Conservation (phyloP, 2,888 invertebrate species). For the Hemithea aestivaria region DNA sequence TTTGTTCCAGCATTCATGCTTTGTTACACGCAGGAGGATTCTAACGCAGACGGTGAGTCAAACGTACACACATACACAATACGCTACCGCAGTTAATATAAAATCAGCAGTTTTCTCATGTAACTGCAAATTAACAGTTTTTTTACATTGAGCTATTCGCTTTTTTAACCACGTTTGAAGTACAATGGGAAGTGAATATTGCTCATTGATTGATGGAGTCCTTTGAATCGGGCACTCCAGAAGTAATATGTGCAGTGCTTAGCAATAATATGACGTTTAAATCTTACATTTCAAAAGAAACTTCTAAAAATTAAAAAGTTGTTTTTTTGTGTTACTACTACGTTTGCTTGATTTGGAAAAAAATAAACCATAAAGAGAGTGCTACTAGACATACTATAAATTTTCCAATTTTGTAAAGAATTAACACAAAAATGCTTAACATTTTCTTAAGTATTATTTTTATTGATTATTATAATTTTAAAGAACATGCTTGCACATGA, state of each 20-base stretch:
- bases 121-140: constrained; percentile 65
- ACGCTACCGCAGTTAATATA: constrained; percentile 63
- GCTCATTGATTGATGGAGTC: constrained; percentile 26
- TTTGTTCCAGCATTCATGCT: constrained; percentile 95
- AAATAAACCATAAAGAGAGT: too few relatives aligned
- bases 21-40: constrained; percentile 95
- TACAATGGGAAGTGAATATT: constrained; percentile 35
- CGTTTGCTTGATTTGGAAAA: too few relatives aligned
- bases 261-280: constrained; percentile 3
- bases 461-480: too few relatives aligned
- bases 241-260: constrained; percentile 1
- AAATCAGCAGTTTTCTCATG: constrained; percentile 60
- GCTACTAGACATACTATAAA: too few relatives aligned
- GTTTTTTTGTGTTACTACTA: too few relatives aligned
- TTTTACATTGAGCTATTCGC: constrained; percentile 58
- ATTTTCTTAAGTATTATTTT: too few relatives aligned
- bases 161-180: constrained; percentile 55
- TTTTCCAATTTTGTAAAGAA: too few relatives aligned
- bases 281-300: too few relatives aligned
- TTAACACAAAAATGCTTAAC: too few relatives aligned
- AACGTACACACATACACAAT: constrained; percentile 27
- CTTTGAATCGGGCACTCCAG: constrained; percentile 3
- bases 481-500: too few relatives aligned
- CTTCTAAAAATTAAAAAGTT: not conserved
- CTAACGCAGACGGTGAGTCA: constrained; percentile 92